Base-by-base conservation (phyloP, 1,140 invertebrate genomes). In the Eubasilissa regina region DNA sequence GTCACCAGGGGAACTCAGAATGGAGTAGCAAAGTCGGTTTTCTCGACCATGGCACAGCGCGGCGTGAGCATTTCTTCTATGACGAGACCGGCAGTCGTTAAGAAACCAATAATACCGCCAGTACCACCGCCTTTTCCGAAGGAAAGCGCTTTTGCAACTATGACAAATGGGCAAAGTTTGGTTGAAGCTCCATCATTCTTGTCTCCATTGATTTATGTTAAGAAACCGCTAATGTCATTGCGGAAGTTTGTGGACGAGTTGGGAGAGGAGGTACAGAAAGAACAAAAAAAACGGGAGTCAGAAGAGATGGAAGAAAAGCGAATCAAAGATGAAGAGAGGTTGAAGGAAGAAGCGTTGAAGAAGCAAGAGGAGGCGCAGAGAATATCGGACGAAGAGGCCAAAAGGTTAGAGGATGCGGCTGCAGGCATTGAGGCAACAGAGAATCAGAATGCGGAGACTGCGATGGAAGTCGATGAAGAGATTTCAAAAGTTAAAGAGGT, bases 171-270 rank as follows among this genome's bases (percentile, higher is more conserved):
- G n/a, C 53, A 55, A 19, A 73, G 53, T n/a, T 13, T 73, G 9
- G 17, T 73, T 21, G 70, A 73, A 35, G 70, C 70, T 48, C 70
- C 70, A 11, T 73, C 70, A 8, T 73, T 73, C 11, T n/a, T 73
- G 11, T 73, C 70, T 0, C 70, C 70, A 10, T 35, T 73, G 48
- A 55, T 73, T 15, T 73, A 21, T 15, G 70, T 73, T 10, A 73
- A 73, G 13, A 73, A 73, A 13, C 70, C 70, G 9, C 11, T 10
- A 0, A 51, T n/a, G 25, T 73, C 70, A 4, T 17, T 73, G 6
- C 19, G 25, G 21, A 15, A 25, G 21, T 73, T 73, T 15, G 70
- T 73, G 1, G 51, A 55, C 13, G 70, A 56, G 13, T n/a, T 73
- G 3, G 70, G 70, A 19, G 53, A 35, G 21, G 70, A 73, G 21